Conservation (phyloP, 2,113 vertebrate genomes). For the Petroica traversi region DNA sequence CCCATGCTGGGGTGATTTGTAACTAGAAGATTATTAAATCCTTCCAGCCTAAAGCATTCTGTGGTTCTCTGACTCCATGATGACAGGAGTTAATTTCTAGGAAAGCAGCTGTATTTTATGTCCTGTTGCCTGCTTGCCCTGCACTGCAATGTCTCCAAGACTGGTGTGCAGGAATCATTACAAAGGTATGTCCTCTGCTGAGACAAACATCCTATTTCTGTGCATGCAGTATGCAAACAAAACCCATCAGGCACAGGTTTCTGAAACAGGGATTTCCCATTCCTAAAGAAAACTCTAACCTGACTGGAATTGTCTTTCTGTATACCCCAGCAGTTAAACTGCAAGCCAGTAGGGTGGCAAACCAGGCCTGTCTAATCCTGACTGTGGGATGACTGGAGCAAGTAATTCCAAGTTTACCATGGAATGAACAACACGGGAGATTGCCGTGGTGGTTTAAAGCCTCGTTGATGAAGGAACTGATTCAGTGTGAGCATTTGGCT, state of each 20-base stretch:
- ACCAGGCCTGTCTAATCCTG: neutral
- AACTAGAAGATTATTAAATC: neutral
- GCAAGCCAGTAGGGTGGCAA: neutral
- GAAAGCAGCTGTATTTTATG: neutral
- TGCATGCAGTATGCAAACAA: neutral
- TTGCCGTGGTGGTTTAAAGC: constrained; percentile 13
- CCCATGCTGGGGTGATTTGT: neutral
- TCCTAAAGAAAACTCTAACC: neutral
- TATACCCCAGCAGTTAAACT: neutral
- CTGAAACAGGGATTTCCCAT: neutral
- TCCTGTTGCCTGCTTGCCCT: neutral
- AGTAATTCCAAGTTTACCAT: constrained; percentile 12
- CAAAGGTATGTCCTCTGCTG: neutral
- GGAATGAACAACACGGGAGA: neutral
- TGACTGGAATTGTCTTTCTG: neutral
- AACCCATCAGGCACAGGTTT: neutral
- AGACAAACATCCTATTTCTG: neutral
- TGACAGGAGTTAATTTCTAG: neutral
- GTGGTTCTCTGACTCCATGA: neutral
- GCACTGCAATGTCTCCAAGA: neutral
- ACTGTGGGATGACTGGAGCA: neutral
- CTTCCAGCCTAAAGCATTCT: neutral
- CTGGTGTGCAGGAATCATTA: neutral
- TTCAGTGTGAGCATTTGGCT: constrained; percentile 5
- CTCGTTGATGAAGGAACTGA: neutral